Base-by-base conservation (phyloP, 2,888 invertebrate species). In the Mimumesa dahlbomi region DNA sequence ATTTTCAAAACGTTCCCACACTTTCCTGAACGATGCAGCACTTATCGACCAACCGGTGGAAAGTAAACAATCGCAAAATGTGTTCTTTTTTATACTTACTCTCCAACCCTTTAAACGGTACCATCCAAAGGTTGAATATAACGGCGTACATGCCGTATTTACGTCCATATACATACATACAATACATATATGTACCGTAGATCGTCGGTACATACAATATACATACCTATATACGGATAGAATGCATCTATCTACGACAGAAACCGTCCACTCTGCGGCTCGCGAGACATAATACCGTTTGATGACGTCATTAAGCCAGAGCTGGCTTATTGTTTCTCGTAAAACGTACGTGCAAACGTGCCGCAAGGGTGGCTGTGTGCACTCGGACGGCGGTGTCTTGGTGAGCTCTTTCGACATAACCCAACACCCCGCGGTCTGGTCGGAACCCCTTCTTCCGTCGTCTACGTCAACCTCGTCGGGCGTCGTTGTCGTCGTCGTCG, bases 261-360 rank as follows among this genome's bases (percentile, higher is more conserved):
- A 70, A 76, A 78, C 21, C 66, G 75, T 74, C 77, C 68, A 65
- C 77, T 66, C 66, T 62, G 64, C 57, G 70, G 56, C 70, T 69
- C 63, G 64, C 68, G 58, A 59, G 66, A 62, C 75, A 77, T 82
- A 82, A 82, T 84, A 78, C 77, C 75, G 74, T 85, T 85, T 85
- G 82, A 85, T 81, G 84, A 81, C 76, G 81, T 82, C 83, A 85
- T 85, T 84, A 83, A 83, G 80, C 75, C 66, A 46, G 69, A 69
- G 76, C 65, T 53, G 73, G 82, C 82, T 84, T 84, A 85, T 85
- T 85, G 85, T 85, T 84, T 85, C 83, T 83, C 84, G 83, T 83
- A 83, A 83, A 85, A 80, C 69, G 78, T 83, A 75, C 70, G 75
- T 71, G 77, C 61, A 65, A 77, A 69, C 71, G 69, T 59, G 75